A percentile compares a stretch with the other conserved stretches of the same genome.
These are phyloP conservation scores for Indicator maculatus DNA, from an alignment of 2,113 vertebrate species.

Conservation along the genomic window DNA sequence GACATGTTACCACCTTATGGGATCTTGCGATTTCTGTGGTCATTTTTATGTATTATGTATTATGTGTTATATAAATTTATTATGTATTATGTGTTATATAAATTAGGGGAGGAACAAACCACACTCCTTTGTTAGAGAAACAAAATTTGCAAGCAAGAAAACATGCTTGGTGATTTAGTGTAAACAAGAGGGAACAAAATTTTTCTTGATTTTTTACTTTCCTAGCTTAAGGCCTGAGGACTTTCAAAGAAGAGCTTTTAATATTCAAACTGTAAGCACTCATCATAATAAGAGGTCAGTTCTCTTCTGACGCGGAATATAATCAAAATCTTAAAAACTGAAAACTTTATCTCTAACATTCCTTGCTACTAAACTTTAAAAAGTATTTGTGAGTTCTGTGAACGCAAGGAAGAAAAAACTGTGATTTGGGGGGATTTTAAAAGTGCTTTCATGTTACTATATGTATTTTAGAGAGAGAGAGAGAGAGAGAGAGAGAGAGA, in stretches of 20 bases:
- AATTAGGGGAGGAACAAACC: background rate
- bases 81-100: background rate
- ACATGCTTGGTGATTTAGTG: background rate
- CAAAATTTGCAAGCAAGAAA: conserved; percentile 2
- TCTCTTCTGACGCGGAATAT: background rate
- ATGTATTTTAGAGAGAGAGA: background rate
- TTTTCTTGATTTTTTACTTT: background rate
- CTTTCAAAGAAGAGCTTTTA: background rate
- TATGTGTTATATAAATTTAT: background rate
- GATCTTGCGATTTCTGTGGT: background rate
- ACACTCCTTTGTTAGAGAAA: accelerated
- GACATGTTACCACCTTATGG: background rate
- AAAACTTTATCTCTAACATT: background rate
- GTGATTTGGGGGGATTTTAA: background rate
- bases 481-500: too few species aligned
- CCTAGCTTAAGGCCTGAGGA: background rate
- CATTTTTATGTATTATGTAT: background rate
- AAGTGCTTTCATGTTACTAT: background rate
- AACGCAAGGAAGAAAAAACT: background rate
- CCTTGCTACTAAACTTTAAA: background rate
- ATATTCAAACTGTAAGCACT: background rate
- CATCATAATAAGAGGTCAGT: background rate
- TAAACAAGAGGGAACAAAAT: conserved; percentile 24
- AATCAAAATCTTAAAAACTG: background rate
- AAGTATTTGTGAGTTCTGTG: background rate